These are phyloP conservation scores for Gadopsis bispinosus DNA, from an alignment of 2,797 vertebrate genomes.

Conservation along the genomic window DNA sequence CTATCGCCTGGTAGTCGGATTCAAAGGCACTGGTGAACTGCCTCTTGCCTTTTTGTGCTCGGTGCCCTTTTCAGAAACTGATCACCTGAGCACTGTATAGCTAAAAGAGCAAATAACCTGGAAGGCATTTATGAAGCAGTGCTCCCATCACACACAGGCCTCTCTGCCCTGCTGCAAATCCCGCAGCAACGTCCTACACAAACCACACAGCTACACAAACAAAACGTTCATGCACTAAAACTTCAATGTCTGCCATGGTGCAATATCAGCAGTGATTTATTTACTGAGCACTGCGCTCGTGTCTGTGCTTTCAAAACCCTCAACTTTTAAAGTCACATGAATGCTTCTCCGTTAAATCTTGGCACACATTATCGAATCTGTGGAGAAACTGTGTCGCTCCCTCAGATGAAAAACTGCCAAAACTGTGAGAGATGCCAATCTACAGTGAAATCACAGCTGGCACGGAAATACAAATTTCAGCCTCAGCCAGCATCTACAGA, in stretches of 20 bases:
- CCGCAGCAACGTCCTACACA: constrained; percentile 39
- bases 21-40: constrained; percentile 21
- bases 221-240: constrained; percentile 18
- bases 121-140: constrained; percentile 54
- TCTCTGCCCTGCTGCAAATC: constrained; percentile 24
- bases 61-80: constrained; percentile 61
- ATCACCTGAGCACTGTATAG: constrained; percentile 63
- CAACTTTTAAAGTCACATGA: constrained; percentile 44
- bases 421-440: constrained; percentile 14
- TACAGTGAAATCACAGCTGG: not conserved
- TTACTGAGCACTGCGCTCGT: not conserved
- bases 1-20: not conserved
- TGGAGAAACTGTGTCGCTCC: not conserved
- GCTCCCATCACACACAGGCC: constrained; percentile 24
- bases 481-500: constrained; percentile 13
- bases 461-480: constrained; percentile 7
- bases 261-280: constrained; percentile 16
- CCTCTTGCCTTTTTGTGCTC: constrained; percentile 28
- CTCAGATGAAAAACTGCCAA: constrained; percentile 24
- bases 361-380: constrained; percentile 22
- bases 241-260: constrained; percentile 28
- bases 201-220: constrained; percentile 38
- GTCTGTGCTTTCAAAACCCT: constrained; percentile 17
- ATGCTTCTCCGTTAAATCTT: constrained; percentile 5
- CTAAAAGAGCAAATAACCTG: constrained; percentile 66